Percentiles rank a stretch among this genome's conserved stretches.
phyloP scores from a whole-genome alignment of 2,113 vertebrate species.

The Triplophysa siluroides region DNA sequence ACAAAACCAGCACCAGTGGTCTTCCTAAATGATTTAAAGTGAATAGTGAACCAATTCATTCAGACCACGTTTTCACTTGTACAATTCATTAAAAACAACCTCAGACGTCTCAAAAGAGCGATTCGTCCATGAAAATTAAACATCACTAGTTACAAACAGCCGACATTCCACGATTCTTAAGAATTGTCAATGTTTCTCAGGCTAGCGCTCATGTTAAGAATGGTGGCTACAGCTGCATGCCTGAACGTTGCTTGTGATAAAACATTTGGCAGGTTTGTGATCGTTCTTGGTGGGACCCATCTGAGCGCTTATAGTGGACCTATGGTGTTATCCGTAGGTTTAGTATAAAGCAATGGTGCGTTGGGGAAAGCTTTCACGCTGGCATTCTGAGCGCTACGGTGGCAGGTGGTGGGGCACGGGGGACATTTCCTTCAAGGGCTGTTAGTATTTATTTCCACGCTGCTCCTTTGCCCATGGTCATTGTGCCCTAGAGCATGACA shows the following conservation, averaged over 20 bases:
- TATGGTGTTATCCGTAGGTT: constrained; percentile 5
- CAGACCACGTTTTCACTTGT: too few species aligned
- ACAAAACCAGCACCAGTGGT: too few species aligned
- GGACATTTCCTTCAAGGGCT: constrained; percentile 29
- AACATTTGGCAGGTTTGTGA: constrained; percentile 10
- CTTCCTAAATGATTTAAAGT: too few species aligned
- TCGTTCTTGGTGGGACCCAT: constrained; percentile 17
- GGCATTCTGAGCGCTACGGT: not conserved
- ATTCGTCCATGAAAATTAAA: too few species aligned
- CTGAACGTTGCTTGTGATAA: not conserved
- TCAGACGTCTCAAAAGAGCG: too few species aligned
- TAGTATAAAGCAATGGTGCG: not conserved
- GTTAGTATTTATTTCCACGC: constrained; percentile 18
- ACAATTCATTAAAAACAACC: too few species aligned
- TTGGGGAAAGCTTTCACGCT: not conserved
- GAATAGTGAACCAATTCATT: too few species aligned
- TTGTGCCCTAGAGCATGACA: constrained; percentile 29
- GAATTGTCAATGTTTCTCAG: not conserved
- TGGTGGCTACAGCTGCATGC: not conserved
- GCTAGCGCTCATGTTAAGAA: not conserved
- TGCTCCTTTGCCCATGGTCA: constrained; percentile 27
- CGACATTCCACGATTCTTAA: too few species aligned
- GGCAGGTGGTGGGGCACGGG: constrained; percentile 18
- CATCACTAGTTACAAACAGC: too few species aligned
- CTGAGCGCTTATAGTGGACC: not conserved